Base-by-base conservation (phyloP, 2,113 vertebrate genomes). In the Podilymbus podiceps region DNA sequence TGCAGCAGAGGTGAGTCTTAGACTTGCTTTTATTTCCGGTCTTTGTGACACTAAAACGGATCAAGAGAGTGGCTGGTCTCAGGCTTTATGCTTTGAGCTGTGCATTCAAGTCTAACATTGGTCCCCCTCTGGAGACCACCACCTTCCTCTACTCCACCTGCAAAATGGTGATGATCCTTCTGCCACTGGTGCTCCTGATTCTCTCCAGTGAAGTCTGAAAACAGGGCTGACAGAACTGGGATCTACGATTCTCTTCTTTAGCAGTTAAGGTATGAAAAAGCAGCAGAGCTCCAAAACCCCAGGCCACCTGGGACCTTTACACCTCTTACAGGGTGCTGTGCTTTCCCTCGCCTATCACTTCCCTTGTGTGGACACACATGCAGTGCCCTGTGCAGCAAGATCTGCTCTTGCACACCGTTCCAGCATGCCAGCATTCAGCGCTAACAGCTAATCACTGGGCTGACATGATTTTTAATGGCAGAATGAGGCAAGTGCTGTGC, bases 381-480 rank as follows among this genome's bases (percentile, higher is more conserved):
- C 55, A 20, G 30, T 15, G 47, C 91, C 66, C 84, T 47, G 52
- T 22, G 82, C 72, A 22, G 69, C 5, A 3, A 12, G 44, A 4
- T 35, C 46, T n/a, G 60, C 59, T 53, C 71, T 50, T 0, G 9
- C 3, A 1, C 53, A 4, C 30, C 2, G 1, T 35, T 47, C 64
- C 79, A 53, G 56, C 5, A 1, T 1, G 0, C 78, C 66, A 17
- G 66, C 20, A 2, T 3, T 50, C 42, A 12, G 82, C 0, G 0
- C 38, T 24, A 20, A 23, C 77, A 44, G 64, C 56, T 47, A 4
- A 52, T 60, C 16, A 1, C 33, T 15, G 59, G 17, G 0, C 58
- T 96, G 90, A 80, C 7, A 17, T 84, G 94, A 97, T 95, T 72
- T 81, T 71, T 38, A 9, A 25, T 92, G 92, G 85, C 96, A 97